Conservation (phyloP, 2,113 vertebrate genomes). For the Tautogolabrus adspersus region DNA sequence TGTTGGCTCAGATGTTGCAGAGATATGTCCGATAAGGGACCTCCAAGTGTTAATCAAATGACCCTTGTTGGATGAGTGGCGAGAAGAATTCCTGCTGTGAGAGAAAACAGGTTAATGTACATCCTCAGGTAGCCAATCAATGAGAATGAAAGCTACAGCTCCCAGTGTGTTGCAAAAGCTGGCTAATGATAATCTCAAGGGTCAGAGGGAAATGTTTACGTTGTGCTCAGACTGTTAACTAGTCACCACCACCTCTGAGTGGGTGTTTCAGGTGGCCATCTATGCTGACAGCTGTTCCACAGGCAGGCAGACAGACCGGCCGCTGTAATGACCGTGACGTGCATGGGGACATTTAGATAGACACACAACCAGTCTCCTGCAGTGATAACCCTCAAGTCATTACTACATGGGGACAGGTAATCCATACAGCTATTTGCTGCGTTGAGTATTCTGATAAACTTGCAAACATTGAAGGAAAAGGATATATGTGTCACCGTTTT, state of each 20-base stretch:
- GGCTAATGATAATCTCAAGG: slow-evolving; percentile 13
- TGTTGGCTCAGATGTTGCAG: not conserved
- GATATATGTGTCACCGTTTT: not conserved
- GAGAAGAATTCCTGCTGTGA: not conserved
- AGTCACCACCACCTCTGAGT: not conserved
- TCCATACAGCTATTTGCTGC: slow-evolving; percentile 15
- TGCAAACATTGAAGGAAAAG: not conserved
- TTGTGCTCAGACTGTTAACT: not conserved
- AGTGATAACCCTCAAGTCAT: not conserved
- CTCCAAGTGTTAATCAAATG: slow-evolving; percentile 28
- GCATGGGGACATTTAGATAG: not conserved
- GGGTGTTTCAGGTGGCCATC: not conserved
- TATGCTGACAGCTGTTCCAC: not conserved
- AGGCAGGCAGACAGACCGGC: not conserved
- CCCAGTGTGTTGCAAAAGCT: not conserved
- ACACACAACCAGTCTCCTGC: not conserved
- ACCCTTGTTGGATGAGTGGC: slow-evolving; percentile 10
- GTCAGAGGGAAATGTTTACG: not conserved
- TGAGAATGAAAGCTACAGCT: not conserved
- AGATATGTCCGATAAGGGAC: not conserved
- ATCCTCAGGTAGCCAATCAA: not conserved
- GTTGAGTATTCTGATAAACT: not conserved
- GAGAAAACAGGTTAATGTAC: not conserved
- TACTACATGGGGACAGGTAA: not conserved
- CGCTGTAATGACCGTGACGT: no score